phyloP scores from a whole-genome alignment of 2,113 vertebrate genomes.

The Corapipo altera region DNA sequence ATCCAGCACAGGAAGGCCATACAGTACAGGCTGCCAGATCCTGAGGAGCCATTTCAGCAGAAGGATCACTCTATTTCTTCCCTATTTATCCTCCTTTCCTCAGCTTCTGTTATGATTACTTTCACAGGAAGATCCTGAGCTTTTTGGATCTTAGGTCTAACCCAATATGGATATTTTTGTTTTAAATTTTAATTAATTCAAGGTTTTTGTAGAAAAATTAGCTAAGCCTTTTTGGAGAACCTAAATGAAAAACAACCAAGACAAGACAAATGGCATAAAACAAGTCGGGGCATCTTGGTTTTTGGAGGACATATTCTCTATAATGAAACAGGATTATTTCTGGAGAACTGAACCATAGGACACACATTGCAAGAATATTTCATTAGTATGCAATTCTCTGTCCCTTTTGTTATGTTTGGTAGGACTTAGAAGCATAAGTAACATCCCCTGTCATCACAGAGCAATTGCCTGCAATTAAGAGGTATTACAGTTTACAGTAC shows the following conservation, averaged over 20 bases:
- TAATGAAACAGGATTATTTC: neutral
- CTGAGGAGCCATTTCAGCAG: neutral
- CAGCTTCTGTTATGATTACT: neutral
- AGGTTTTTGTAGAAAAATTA: neutral
- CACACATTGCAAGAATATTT: neutral
- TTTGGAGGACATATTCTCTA: neutral
- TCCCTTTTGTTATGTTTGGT: neutral
- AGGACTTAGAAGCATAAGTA: neutral
- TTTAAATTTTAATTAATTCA: neutral
- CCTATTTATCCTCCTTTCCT: neutral
- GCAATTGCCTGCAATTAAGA: neutral
- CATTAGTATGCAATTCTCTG: neutral
- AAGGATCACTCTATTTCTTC: neutral
- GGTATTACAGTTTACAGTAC: neutral
- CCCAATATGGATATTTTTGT: neutral
- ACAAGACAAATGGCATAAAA: neutral
- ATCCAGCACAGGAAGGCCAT: neutral
- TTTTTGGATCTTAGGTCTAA: neutral
- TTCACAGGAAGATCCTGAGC: neutral
- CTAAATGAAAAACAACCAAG: neutral
- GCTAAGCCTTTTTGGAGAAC: neutral
- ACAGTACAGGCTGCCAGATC: neutral
- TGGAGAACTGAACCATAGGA: neutral
- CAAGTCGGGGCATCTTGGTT: neutral
- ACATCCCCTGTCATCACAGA: neutral